Conservation (phyloP, 2,113 vertebrate species). For the Entelurus aequoreus region DNA sequence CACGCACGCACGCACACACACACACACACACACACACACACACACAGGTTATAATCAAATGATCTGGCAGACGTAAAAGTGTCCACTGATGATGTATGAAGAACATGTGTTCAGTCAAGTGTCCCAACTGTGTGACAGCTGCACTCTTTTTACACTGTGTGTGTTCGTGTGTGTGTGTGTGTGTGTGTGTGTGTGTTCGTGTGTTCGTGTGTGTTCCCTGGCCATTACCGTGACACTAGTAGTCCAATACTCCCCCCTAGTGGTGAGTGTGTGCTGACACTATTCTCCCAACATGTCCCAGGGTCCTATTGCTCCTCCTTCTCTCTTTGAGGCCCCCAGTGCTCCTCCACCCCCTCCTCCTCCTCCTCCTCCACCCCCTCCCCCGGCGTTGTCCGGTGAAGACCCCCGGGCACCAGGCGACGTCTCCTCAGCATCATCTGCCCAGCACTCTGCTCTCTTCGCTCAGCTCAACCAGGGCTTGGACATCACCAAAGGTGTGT, state of each 20-base stretch:
- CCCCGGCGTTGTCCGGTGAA: constrained; percentile 60
- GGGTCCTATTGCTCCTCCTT: constrained; percentile 80
- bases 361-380: constrained; percentile 71
- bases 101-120: no score
- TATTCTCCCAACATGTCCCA: constrained; percentile 38
- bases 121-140: no score
- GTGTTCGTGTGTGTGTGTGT: no score
- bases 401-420: constrained; percentile 60
- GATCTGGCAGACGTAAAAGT: no score
- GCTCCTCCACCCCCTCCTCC: constrained; percentile 71
- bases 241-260: constrained; percentile 40
- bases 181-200: not conserved
- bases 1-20: no score
- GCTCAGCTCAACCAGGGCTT: constrained; percentile 93
- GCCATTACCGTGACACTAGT: constrained; percentile 1
- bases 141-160: no score
- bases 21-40: no score
- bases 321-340: constrained; percentile 48
- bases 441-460: constrained; percentile 83
- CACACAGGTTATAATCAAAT: no score
- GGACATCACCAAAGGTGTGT: constrained; percentile 85
- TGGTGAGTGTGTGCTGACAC: constrained; percentile 22
- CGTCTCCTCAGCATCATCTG: constrained; percentile 23
- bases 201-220: not conserved
- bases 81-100: not conserved